Evolutionary conservation across 1,140 invertebrate genomes (phyloP).

Genomic region (Tetragnatha versicolor): DNA sequence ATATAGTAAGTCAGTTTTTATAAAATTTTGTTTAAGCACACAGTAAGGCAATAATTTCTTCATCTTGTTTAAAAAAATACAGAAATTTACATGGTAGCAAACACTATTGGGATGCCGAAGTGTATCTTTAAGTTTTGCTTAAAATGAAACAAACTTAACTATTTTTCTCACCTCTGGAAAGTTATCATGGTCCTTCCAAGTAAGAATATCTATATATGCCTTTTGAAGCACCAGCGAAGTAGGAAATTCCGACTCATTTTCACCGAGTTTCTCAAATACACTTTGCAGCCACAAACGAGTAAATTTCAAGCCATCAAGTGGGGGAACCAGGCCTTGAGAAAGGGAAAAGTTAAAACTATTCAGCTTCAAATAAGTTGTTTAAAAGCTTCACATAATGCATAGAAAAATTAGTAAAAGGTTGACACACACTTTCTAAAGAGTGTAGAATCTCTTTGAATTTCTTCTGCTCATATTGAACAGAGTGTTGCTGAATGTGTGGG

Average conservation of each 20-base stretch:
- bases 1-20: too few species aligned
- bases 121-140: too few species aligned
- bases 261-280: conserved; percentile 58
- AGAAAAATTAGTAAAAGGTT: conserved; percentile 13
- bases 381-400: not conserved
- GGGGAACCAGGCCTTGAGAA: conserved; percentile 44
- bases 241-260: not conserved
- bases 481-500: conserved; percentile 79
- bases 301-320: conserved; percentile 75
- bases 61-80: too few species aligned
- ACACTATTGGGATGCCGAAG: too few species aligned
- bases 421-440: conserved; percentile 72
- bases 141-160: too few species aligned
- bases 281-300: conserved; percentile 80
- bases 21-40: too few species aligned
- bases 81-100: too few species aligned
- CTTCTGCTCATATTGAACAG: conserved; percentile 85
- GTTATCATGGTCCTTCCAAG: conserved; percentile 73
- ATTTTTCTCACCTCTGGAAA: conserved; percentile 73
- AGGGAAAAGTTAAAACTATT: not conserved
- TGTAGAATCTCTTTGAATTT: conserved; percentile 92
- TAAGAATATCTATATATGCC: conserved; percentile 80
- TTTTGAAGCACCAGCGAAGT: conserved; percentile 64
- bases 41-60: too few species aligned
- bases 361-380: not conserved